phyloP scores from a whole-genome alignment of 23 tunicate species.

The Clavelina lepadiformis region DNA sequence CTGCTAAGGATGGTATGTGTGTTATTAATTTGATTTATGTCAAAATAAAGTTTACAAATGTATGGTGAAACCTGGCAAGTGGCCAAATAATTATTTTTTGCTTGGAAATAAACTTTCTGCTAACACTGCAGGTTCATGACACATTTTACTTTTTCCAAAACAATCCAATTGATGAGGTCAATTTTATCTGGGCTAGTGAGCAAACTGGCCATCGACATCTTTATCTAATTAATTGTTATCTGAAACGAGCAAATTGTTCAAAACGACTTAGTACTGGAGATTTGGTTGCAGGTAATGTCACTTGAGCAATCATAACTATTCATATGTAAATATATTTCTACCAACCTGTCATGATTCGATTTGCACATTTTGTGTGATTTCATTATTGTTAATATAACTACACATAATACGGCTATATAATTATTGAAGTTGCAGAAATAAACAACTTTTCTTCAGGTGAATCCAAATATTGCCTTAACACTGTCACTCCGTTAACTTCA shows the following conservation, averaged over 20 bases:
- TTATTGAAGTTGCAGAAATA: too few species aligned
- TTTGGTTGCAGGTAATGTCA: slow-evolving; percentile 27
- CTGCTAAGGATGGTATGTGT: too few species aligned
- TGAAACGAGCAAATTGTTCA: slow-evolving; percentile 22
- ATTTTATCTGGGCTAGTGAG: slow-evolving; percentile 88
- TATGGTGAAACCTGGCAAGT: too few species aligned
- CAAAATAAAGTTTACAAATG: too few species aligned
- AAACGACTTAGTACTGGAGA: slow-evolving; percentile 62
- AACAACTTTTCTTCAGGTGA: slow-evolving; percentile 16
- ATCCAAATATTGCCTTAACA: slow-evolving; percentile 23
- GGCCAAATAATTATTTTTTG: too few species aligned
- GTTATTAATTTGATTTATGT: too few species aligned
- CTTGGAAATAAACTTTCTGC: too few species aligned
- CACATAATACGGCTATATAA: too few species aligned
- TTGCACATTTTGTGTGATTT: background rate
- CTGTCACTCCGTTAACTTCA: slow-evolving; percentile 40
- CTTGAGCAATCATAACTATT: background rate
- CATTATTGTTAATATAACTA: background rate
- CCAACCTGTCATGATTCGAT: too few species aligned
- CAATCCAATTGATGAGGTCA: slow-evolving; percentile 41
- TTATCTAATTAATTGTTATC: slow-evolving; percentile 43
- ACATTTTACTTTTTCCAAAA: slow-evolving; percentile 49
- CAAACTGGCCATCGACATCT: slow-evolving; percentile 75
- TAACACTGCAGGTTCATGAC: slow-evolving; percentile 86
- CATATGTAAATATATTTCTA: background rate